Base-by-base conservation (phyloP, 2,888 invertebrate species). In the Autographa pulchrina region DNA sequence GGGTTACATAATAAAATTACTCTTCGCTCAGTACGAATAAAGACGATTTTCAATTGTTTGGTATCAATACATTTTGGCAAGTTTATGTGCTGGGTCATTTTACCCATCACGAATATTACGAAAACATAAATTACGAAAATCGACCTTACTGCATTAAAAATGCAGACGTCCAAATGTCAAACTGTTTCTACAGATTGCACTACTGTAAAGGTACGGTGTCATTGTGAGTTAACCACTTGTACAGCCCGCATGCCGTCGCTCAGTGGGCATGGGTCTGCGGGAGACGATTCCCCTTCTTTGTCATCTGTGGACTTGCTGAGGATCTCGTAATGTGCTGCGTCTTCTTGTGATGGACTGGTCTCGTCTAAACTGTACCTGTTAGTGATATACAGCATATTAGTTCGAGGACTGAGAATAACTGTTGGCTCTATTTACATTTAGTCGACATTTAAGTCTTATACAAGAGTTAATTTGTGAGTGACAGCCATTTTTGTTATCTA, bases 321-420 rank as follows among this genome's bases (percentile, higher is more conserved):
- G 67, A 97, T 97, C 88, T 96, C 96, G 86, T 97, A 97, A 74
- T 96, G 96, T 0, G 92, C 93, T 0, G 94, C 94, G 64, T 96
- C 95, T 52, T 96, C 96, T 78, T 96, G 95, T 0, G 95, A 89
- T 0, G 97, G 97, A 72, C 96, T 97, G 0, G 96, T 97, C 77
- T 97, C 96, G 86, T 97, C 97, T 72, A 96, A 82, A 31, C 89
- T 93, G 88, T 97, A 97, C 78, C 97, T 97, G 90, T 25, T 35
- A 13, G 48, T 61, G 72, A 81, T 25, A 25, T 25, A 25, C 25
- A 25, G 7, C 8, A 35, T 35, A 35, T 35, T 35, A 35, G 2
- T 35, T 8, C 6, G 35, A 35, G 35, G 35, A 35, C 5, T 35
- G 0, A 8, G 7, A 35, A 35, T 3, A 35, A 35, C 35, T 35